These are phyloP conservation scores for Drosophila paulistorum DNA, from an alignment of 1,140 invertebrate genomes.

Conservation along the genomic window DNA sequence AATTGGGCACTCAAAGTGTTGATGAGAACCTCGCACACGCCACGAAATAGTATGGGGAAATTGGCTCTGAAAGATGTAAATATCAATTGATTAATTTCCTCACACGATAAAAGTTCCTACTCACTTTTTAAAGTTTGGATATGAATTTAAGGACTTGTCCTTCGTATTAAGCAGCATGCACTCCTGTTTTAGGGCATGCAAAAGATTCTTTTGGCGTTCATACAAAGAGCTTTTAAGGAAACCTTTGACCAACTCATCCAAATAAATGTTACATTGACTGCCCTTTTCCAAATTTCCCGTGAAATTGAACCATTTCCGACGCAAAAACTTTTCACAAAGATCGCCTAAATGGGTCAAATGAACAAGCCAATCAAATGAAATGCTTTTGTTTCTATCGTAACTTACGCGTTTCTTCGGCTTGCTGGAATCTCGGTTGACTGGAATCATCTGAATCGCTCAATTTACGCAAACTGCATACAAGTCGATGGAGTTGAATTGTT, in stretches of 20 bases:
- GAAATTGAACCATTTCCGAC: conserved; percentile 82
- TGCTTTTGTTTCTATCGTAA: not conserved
- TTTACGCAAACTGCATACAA: conserved; percentile 57
- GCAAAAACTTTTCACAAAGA: conserved; percentile 80
- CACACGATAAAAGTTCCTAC: conserved; percentile 23
- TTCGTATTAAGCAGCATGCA: conserved; percentile 70
- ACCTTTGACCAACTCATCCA: conserved; percentile 83
- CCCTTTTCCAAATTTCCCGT: conserved; percentile 79
- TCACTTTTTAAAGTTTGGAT: conserved; percentile 86
- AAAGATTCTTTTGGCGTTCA: conserved; percentile 68
- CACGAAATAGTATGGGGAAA: conserved; percentile 85
- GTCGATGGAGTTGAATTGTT: conserved; percentile 67
- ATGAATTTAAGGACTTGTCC: conserved; percentile 83
- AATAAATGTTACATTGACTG: conserved; percentile 69
- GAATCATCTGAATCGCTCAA: conserved; percentile 34
- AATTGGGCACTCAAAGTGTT: conserved; percentile 82
- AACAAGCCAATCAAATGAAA: not conserved
- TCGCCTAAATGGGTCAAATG: conserved; percentile 49
- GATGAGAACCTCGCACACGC: conserved; percentile 84
- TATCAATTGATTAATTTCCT: not conserved
- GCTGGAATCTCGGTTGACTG: conserved; percentile 28
- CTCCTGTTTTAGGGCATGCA: conserved; percentile 68
- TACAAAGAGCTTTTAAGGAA: conserved; percentile 68
- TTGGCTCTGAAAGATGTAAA: conserved; percentile 83
- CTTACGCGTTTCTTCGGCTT: conserved; percentile 59